These are phyloP conservation scores for Capitella teleta DNA, from an alignment of 1,140 invertebrate genomes.

Conservation along the genomic window DNA sequence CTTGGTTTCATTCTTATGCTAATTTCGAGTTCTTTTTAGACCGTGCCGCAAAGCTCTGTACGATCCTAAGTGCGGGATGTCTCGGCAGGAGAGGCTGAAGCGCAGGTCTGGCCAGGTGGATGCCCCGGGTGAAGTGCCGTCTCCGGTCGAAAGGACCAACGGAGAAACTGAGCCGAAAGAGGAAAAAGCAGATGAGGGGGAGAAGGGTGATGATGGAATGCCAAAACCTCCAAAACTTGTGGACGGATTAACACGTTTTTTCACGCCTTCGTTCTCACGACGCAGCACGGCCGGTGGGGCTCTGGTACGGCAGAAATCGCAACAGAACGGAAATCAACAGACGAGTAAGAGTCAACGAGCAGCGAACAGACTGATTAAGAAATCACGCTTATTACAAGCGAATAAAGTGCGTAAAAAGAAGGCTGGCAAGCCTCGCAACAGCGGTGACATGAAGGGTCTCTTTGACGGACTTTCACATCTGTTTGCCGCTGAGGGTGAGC, in stretches of 20 bases:
- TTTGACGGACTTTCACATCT: slow-evolving; percentile 76
- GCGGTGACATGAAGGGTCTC: slow-evolving; percentile 59
- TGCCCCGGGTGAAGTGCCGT: no score
- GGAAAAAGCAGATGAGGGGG: no score
- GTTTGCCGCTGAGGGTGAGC: slow-evolving; percentile 55
- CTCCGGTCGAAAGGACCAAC: no score
- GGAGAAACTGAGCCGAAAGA: no score
- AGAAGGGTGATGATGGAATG: no score
- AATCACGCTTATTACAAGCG: slow-evolving; percentile 31
- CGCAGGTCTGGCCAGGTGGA: no score
- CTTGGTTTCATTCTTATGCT: no score
- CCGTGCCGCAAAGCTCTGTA: no score
- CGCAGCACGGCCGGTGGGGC: not conserved
- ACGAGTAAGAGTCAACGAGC: slow-evolving; percentile 29
- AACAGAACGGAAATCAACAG: not conserved
- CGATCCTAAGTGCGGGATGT: no score
- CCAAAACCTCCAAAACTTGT: no score
- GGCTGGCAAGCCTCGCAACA: slow-evolving; percentile 38
- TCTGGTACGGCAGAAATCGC: not conserved
- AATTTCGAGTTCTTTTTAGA: no score
- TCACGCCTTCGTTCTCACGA: slow-evolving; percentile 24
- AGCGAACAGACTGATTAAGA: slow-evolving; percentile 31
- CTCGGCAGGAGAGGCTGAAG: no score
- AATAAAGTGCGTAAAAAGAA: slow-evolving; percentile 7
- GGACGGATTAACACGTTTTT: slow-evolving; percentile 39